Percentiles rank a stretch among this genome's conserved stretches.
phyloP scores from a whole-genome alignment of 2,113 vertebrate genomes.

The Phylloscopus trochiloides region DNA sequence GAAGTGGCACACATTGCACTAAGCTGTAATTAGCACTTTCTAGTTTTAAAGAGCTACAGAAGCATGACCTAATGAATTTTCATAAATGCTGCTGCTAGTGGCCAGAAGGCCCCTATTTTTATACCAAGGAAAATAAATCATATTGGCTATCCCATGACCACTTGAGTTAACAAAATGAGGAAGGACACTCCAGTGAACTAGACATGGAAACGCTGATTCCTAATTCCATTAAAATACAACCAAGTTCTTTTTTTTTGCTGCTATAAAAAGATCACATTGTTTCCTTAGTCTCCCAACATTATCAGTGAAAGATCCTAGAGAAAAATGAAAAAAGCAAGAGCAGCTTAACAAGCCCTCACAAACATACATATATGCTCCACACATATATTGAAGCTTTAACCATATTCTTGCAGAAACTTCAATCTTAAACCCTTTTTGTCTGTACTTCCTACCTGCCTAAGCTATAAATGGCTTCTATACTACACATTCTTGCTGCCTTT shows the following conservation, averaged over 20 bases:
- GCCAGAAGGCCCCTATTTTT: slow-evolving; percentile 42
- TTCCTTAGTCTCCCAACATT: not conserved
- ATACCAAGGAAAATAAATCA: slow-evolving; percentile 15
- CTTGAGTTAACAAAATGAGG: slow-evolving; percentile 37
- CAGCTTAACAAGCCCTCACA: not conserved
- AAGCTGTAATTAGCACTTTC: not conserved
- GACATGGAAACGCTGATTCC: slow-evolving; percentile 55
- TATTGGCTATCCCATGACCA: not conserved
- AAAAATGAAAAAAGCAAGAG: not conserved
- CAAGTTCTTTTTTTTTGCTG: not conserved
- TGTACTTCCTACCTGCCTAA: not conserved
- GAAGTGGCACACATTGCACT: not conserved
- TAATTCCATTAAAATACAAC: slow-evolving; percentile 22
- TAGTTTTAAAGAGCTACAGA: not conserved
- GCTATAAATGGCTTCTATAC: not conserved
- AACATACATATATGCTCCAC: rapidly evolving
- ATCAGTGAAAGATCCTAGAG: not conserved
- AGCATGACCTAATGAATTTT: not conserved
- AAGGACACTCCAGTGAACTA: slow-evolving; percentile 20
- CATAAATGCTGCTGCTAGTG: not conserved
- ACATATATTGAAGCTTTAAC: not conserved
- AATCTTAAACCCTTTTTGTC: not conserved
- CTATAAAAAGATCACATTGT: slow-evolving; percentile 20
- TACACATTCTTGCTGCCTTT: not conserved
- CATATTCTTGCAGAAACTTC: not conserved